Percentiles rank a stretch among this genome's conserved stretches.
Conservation (phyloP, 2,797 vertebrate species). For the Fundulus diaphanus region DNA sequence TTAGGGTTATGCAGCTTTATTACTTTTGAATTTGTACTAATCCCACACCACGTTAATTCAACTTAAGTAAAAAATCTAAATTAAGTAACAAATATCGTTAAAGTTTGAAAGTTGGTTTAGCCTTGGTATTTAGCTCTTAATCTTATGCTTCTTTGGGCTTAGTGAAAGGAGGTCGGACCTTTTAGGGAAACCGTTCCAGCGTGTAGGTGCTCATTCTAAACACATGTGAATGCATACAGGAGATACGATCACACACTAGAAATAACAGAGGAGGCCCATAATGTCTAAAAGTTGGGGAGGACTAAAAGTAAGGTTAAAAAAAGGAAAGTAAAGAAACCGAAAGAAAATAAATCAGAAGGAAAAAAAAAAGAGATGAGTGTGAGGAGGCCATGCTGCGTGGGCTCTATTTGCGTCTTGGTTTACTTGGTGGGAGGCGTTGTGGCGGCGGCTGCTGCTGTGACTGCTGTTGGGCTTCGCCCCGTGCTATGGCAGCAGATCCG, state of each 20-base stretch:
- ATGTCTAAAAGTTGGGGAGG: conserved; percentile 53
- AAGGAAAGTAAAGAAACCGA: conserved; percentile 34
- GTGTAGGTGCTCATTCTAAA: conserved; percentile 48
- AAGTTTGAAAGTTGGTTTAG: neutral
- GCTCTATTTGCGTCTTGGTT: conserved; percentile 97
- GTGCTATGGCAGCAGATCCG: conserved; percentile 83
- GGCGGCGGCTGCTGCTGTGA: conserved; percentile 86
- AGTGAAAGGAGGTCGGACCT: conserved; percentile 15
- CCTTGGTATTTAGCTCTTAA: neutral
- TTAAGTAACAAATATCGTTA: neutral
- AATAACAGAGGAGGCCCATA: conserved; percentile 63
- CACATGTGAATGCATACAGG: conserved; percentile 60
- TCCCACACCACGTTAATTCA: neutral
- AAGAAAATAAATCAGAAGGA: conserved; percentile 64
- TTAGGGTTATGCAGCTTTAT: neutral
- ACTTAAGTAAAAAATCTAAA: neutral
- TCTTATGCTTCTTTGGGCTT: conserved; percentile 29
- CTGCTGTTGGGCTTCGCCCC: conserved; percentile 87
- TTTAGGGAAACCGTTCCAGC: conserved; percentile 20
- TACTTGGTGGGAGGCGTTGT: conserved; percentile 95
- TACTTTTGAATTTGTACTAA: neutral
- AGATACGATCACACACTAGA: conserved; percentile 74
- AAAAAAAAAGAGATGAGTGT: conserved; percentile 91
- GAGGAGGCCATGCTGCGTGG: conserved; percentile 98
- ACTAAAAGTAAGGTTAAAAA: conserved; percentile 47